Evolutionary conservation across 1,140 invertebrate genomes (phyloP).

Genomic region (Hyposmocoma kahamanoa): DNA sequence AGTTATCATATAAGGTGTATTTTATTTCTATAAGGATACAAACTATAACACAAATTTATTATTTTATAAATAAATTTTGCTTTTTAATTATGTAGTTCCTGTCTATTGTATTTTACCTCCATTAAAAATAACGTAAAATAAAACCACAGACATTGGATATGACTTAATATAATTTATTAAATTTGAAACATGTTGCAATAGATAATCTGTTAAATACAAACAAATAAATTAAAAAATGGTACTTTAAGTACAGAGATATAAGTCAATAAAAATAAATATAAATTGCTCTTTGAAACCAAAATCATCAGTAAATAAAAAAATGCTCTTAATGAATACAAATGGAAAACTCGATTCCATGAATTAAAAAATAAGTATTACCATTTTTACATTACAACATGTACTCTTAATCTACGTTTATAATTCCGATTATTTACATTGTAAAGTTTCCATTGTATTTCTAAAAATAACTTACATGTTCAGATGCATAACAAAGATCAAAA

Average conservation of each 20-base stretch:
- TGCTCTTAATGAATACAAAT: no score
- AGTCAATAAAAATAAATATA: constrained; percentile 36
- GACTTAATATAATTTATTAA: constrained; percentile 8
- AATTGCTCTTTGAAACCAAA: no score
- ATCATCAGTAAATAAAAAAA: no score
- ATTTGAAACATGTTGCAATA: background rate
- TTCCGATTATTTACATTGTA: no score
- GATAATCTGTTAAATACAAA: constrained; percentile 36
- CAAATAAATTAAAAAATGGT: constrained; percentile 35
- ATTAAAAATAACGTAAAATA: no score
- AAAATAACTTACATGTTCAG: no score
- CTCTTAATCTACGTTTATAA: no score
- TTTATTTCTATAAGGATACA: constrained; percentile 19
- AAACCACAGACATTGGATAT: constrained; percentile 12
- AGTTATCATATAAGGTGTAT: constrained; percentile 27
- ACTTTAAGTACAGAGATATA: constrained; percentile 19
- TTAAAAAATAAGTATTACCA: no score
- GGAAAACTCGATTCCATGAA: no score
- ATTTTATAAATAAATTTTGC: constrained; percentile 25
- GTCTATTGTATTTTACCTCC: background rate
- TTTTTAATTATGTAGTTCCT: constrained; percentile 2
- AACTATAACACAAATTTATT: constrained; percentile 26
- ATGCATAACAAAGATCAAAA: no score
- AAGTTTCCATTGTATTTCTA: no score
- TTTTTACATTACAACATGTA: no score